Conservation (phyloP, 2,888 invertebrate species). For the Rhyacophila evoluta region DNA sequence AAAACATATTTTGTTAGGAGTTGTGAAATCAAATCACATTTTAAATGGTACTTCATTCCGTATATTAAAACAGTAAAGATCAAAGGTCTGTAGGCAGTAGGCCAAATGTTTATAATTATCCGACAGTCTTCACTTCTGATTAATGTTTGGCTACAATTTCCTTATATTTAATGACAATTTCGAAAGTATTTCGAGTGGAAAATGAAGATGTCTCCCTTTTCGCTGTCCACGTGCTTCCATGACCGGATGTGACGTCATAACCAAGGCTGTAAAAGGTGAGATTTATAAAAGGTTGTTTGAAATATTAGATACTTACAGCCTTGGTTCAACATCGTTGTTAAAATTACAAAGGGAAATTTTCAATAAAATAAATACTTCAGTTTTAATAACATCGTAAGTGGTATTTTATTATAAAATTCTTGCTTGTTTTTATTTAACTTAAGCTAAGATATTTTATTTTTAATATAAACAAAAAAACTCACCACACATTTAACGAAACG, state of each 20-base stretch:
- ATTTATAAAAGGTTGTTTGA: slow-evolving; percentile 11
- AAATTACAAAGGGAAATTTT: slow-evolving; percentile 9
- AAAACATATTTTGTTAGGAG: too few relatives aligned
- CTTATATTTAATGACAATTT: slow-evolving; percentile 50
- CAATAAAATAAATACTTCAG: background rate
- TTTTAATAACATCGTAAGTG: background rate
- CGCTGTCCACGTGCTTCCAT: slow-evolving; percentile 34
- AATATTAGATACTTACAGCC: background rate
- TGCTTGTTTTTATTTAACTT: too few relatives aligned
- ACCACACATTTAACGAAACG: too few relatives aligned
- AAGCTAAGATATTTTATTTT: too few relatives aligned
- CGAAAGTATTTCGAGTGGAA: slow-evolving; percentile 45
- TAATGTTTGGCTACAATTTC: slow-evolving; percentile 51
- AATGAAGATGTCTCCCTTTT: slow-evolving; percentile 39
- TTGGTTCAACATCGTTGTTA: background rate
- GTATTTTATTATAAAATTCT: background rate
- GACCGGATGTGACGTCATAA: slow-evolving; percentile 38
- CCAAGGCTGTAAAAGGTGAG: slow-evolving; percentile 11
- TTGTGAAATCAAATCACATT: background rate
- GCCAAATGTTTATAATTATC: slow-evolving; percentile 46
- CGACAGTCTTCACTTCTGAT: slow-evolving; percentile 42
- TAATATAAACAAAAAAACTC: too few relatives aligned
- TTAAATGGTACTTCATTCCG: background rate
- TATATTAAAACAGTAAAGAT: background rate
- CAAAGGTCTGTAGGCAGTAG: slow-evolving; percentile 24